These are phyloP conservation scores for Micromussa lordhowensis DNA, from an alignment of 92 coral and sea anemone genomes.

Conservation along the genomic window DNA sequence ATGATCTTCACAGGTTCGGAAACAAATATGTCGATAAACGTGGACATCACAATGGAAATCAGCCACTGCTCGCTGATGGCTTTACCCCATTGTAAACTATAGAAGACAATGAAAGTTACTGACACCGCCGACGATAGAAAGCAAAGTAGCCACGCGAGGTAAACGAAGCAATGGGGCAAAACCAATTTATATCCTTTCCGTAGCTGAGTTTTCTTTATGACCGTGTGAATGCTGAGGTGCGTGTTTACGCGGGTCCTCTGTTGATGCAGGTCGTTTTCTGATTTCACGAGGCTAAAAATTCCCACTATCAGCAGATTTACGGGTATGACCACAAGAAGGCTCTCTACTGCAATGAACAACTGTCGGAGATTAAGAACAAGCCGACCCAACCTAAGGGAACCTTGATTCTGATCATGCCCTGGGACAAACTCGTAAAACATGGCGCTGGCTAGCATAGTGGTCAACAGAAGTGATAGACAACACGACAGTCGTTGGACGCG, in stretches of 20 bases:
- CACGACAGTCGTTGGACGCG: constrained; percentile 81
- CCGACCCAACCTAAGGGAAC: constrained; percentile 55
- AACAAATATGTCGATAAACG: constrained; percentile 58
- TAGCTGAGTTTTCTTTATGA: neutral
- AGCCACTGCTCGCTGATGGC: constrained; percentile 63
- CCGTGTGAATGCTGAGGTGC: constrained; percentile 21
- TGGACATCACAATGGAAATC: constrained; percentile 59
- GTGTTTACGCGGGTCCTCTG: neutral
- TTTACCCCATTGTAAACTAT: constrained; percentile 71
- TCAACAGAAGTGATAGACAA: constrained; percentile 67
- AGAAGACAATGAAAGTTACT: constrained; percentile 57
- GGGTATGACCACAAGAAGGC: constrained; percentile 64
- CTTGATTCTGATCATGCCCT: constrained; percentile 5
- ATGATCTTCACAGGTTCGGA: constrained; percentile 52
- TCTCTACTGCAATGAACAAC: constrained; percentile 60
- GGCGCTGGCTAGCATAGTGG: constrained; percentile 79
- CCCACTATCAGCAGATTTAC: constrained; percentile 43
- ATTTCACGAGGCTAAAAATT: constrained; percentile 42
- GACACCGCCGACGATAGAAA: constrained; percentile 46
- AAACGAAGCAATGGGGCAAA: constrained; percentile 47
- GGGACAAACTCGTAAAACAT: constrained; percentile 70
- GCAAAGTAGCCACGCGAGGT: constrained; percentile 60
- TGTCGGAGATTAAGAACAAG: constrained; percentile 59
- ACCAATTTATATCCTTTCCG: neutral
- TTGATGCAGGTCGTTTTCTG: neutral